Conservation (phyloP, 2,888 invertebrate species). For the Parnassius orleans region DNA sequence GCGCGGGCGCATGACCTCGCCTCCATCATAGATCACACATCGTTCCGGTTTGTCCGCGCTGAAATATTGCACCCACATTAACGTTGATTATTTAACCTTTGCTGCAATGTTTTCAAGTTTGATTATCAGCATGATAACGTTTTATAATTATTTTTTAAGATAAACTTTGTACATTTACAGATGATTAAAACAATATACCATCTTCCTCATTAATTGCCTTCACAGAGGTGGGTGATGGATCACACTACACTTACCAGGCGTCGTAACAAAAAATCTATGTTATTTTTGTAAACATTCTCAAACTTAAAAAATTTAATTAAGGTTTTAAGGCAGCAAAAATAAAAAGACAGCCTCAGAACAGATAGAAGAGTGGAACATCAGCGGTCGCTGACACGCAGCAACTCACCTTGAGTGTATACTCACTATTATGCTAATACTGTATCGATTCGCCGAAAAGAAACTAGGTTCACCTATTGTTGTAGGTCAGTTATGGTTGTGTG, state of each 20-base stretch:
- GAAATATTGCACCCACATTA: slow-evolving; percentile 43
- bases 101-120: slow-evolving; percentile 31
- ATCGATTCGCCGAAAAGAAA: slow-evolving; percentile 45
- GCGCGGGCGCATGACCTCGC: slow-evolving; percentile 40
- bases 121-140: slow-evolving; percentile 19
- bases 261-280: too few relatives aligned
- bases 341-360: background rate
- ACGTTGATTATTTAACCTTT: slow-evolving; percentile 38
- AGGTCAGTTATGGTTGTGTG: slow-evolving; percentile 25
- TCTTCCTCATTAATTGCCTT: too few relatives aligned
- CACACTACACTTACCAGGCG: too few relatives aligned
- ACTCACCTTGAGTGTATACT: slow-evolving; percentile 43
- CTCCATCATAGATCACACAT: slow-evolving; percentile 37
- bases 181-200: too few relatives aligned
- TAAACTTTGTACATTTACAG: too few relatives aligned
- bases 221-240: too few relatives aligned
- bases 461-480: slow-evolving; percentile 35
- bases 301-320: background rate
- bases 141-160: background rate
- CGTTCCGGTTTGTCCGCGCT: slow-evolving; percentile 39
- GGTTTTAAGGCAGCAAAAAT: background rate
- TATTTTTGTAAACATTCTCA: too few relatives aligned
- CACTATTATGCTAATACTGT: slow-evolving; percentile 39
- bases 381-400: slow-evolving; percentile 38
- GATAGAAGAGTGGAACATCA: slow-evolving; percentile 37